These are phyloP conservation scores for Tiliacea citrago DNA, from an alignment of 2,888 invertebrate species.

Conservation along the genomic window DNA sequence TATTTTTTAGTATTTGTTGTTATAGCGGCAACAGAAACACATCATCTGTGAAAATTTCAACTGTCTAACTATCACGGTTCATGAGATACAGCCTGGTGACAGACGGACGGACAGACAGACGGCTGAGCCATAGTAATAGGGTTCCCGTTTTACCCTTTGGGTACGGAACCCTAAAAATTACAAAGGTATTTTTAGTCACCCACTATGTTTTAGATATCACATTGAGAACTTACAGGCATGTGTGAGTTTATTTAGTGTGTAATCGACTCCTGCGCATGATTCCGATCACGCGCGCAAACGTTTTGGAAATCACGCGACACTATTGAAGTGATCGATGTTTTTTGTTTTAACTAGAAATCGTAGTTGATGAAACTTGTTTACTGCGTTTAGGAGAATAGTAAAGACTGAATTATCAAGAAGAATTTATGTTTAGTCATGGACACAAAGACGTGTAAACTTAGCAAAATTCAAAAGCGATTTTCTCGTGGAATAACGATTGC, in stretches of 20 bases:
- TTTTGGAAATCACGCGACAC: constrained; percentile 57
- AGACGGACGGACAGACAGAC: too few relatives aligned
- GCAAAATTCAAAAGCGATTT: not conserved
- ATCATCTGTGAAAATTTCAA: too few relatives aligned
- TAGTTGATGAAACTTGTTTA: constrained; percentile 48
- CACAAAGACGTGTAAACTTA: not conserved
- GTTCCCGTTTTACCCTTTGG: too few relatives aligned
- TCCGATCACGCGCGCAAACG: constrained; percentile 68
- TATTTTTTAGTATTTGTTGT: too few relatives aligned
- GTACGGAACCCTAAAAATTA: too few relatives aligned
- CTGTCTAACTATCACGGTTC: too few relatives aligned
- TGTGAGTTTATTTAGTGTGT: constrained; percentile 50
- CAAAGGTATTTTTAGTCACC: not conserved
- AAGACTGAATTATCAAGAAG: constrained; percentile 11
- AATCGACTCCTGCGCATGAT: constrained; percentile 65
- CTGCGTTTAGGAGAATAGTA: constrained; percentile 29
- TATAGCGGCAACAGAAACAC: too few relatives aligned
- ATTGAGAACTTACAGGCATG: not conserved
- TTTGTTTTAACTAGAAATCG: constrained; percentile 57
- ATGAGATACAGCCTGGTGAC: too few relatives aligned
- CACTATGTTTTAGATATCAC: not conserved
- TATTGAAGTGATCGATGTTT: constrained; percentile 47
- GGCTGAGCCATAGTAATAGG: too few relatives aligned
- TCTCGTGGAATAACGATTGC: not conserved
- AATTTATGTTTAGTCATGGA: not conserved